Evolutionary conservation across 1,140 invertebrate genomes (phyloP).

Genomic region (Teleopsis dalmanni): DNA sequence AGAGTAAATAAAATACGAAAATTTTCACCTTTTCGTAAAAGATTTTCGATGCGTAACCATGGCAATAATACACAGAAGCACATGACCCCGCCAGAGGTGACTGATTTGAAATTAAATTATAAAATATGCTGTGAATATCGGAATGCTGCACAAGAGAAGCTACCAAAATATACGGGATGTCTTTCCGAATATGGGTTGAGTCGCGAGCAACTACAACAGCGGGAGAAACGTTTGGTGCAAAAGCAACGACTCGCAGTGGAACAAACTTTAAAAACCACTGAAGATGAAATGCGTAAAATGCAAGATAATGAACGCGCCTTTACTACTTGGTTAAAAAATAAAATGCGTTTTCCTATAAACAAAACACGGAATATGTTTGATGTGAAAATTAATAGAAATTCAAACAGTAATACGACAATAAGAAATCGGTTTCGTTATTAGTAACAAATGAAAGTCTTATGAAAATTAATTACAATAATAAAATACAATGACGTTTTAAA

Average conservation of each 20-base stretch:
- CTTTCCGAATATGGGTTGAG: constrained; percentile 41
- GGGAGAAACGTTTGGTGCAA: constrained; percentile 25
- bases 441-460: no score
- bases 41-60: constrained; percentile 25
- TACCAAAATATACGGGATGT: constrained; percentile 39
- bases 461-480: no score
- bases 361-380: constrained; percentile 43
- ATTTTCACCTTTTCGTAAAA: constrained; percentile 16
- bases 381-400: no score
- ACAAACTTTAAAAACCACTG: constrained; percentile 30
- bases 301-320: constrained; percentile 41
- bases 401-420: no score
- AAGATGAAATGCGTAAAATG: constrained; percentile 36
- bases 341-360: constrained; percentile 41
- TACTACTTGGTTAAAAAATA: constrained; percentile 41
- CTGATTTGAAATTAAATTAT: constrained; percentile 29
- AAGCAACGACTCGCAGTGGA: constrained; percentile 27
- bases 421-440: no score
- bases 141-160: constrained; percentile 28
- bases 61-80: constrained; percentile 1
- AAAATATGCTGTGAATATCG: constrained; percentile 42
- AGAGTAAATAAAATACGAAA: no score
- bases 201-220: constrained; percentile 30
- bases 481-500: no score
- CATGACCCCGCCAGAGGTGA: constrained; percentile 11